A percentile compares a stretch with the other conserved stretches of the same genome.
Conservation (phyloP, 1,140 invertebrate species). For the Brachionus angularis region DNA sequence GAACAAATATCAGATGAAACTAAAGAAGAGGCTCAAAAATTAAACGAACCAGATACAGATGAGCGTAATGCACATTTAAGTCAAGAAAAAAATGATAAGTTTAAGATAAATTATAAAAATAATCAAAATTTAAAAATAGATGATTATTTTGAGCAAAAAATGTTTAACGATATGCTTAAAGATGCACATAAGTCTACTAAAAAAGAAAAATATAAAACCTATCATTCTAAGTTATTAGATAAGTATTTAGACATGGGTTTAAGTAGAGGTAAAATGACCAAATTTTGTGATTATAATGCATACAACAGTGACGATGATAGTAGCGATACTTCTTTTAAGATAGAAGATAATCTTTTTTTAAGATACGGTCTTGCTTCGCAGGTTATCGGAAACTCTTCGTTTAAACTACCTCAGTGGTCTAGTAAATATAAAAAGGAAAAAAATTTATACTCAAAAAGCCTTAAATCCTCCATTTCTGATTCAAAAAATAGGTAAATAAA, state of each 20-base stretch:
- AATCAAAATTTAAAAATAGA: not conserved
- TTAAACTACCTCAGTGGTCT: constrained; percentile 23
- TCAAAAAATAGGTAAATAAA: no score
- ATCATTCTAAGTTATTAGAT: constrained; percentile 4
- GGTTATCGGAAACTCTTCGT: not conserved
- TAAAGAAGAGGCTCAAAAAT: no score
- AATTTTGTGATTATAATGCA: not conserved
- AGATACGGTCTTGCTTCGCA: constrained; percentile 10
- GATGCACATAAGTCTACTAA: not conserved
- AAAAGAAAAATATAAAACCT: constrained; percentile 35
- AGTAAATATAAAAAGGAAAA: no score
- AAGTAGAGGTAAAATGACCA: constrained; percentile 30
- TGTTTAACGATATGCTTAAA: constrained; percentile 9
- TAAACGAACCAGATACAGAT: no score
- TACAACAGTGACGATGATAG: constrained; percentile 23
- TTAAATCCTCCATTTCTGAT: no score
- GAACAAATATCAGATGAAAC: no score
- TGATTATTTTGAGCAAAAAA: constrained; percentile 11
- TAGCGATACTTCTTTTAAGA: not conserved
- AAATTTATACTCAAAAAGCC: no score
- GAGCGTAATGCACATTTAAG: no score
- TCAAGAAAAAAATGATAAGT: no score
- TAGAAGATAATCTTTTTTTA: not conserved
- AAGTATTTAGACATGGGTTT: constrained; percentile 19
- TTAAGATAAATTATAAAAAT: no score